A percentile compares a stretch with the other conserved stretches of the same genome.
These are phyloP conservation scores for Perdix hodgsoniae DNA, from an alignment of 2,797 vertebrate species.

Conservation along the genomic window DNA sequence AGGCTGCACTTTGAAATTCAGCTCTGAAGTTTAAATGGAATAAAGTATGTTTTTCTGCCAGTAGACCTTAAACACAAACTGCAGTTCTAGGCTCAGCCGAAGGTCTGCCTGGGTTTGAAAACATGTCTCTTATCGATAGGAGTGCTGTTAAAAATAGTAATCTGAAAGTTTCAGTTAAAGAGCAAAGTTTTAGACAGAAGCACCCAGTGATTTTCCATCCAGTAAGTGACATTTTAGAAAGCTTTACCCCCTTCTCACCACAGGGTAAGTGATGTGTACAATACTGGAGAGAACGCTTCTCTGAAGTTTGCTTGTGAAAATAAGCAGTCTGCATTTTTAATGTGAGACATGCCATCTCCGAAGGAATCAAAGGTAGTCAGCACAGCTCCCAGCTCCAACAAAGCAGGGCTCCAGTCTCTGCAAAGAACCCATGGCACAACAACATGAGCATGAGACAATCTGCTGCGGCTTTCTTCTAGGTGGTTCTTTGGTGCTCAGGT, in stretches of 20 bases:
- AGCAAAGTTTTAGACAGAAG: background rate
- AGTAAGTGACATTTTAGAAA: background rate
- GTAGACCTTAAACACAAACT: background rate
- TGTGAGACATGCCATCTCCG: background rate
- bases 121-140: background rate
- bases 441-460: fast-evolving
- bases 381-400: background rate
- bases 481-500: background rate
- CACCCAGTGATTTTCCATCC: background rate
- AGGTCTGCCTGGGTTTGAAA: background rate
- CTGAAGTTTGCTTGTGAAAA: background rate
- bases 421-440: background rate
- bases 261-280: background rate
- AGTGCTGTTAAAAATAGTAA: background rate
- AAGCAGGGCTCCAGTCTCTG: fast-evolving
- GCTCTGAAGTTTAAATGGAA: background rate
- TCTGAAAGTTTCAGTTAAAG: background rate
- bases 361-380: background rate
- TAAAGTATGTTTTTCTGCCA: background rate
- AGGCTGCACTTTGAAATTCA: background rate
- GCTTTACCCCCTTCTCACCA: background rate
- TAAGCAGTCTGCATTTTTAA: background rate
- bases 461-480: background rate
- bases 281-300: background rate
- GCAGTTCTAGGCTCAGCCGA: background rate